Percentiles rank a stretch among this genome's conserved stretches.
Evolutionary conservation across 2,113 vertebrate species (phyloP).

Genomic region (Pseudois nayaur): DNA sequence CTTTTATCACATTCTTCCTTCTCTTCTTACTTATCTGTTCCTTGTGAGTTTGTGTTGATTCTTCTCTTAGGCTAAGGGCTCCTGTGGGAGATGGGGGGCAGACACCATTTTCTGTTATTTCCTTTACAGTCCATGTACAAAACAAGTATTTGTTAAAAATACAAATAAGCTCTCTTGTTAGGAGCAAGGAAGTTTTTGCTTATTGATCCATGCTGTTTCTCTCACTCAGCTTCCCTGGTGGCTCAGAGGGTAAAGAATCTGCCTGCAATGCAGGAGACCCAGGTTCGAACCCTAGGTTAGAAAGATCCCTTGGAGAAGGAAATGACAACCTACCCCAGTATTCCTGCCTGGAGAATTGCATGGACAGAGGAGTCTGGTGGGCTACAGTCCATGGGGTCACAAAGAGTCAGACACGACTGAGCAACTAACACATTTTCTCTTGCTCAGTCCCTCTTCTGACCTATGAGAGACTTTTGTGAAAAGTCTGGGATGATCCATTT

Average conservation of each 20-base stretch:
- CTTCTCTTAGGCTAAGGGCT: neutral
- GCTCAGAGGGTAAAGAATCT: neutral
- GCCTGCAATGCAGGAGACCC: neutral
- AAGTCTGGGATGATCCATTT: neutral
- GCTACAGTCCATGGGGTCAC: neutral
- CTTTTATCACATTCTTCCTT: neutral
- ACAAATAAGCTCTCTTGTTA: neutral
- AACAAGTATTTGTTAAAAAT: neutral
- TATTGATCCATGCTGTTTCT: neutral
- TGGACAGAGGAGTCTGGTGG: neutral
- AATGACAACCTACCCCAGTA: neutral
- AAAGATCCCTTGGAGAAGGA: neutral
- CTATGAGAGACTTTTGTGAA: neutral
- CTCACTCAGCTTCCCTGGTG: neutral
- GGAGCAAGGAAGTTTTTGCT: neutral
- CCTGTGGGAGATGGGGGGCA: neutral
- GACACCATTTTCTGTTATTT: neutral
- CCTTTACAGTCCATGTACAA: neutral
- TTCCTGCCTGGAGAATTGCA: neutral
- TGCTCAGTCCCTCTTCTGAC: neutral
- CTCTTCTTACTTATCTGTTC: neutral
- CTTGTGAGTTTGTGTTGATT: neutral
- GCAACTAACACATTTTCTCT: neutral
- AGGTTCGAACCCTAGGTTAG: neutral
- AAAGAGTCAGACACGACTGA: neutral